Conservation (phyloP, 2,797 vertebrate species). For the Lepus oiostolus region DNA sequence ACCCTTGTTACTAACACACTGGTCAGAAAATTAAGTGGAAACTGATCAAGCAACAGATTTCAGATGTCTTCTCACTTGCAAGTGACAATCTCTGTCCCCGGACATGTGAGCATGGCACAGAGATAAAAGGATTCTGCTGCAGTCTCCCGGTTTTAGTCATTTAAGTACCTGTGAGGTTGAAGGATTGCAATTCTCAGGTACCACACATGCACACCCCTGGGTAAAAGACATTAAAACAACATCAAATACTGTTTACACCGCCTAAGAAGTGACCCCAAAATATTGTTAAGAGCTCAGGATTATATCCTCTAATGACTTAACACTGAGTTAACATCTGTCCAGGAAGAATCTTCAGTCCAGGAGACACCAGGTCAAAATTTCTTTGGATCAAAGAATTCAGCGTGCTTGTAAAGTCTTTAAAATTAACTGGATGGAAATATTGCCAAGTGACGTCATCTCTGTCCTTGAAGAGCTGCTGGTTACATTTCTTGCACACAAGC, state of each 20-base stretch:
- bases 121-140: not conserved
- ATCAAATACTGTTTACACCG: not conserved
- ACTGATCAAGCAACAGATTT: not conserved
- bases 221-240: not conserved
- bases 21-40: not conserved
- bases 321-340: not conserved
- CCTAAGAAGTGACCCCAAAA: conserved; percentile 1
- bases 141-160: not conserved
- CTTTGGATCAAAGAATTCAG: conserved; percentile 50
- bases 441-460: not conserved
- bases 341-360: not conserved
- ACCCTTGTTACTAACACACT: not conserved
- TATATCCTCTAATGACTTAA: conserved; percentile 27
- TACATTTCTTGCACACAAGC: conserved; percentile 67
- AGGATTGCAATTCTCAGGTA: not conserved
- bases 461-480: conserved; percentile 61
- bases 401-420: conserved; percentile 36
- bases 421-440: conserved; percentile 64
- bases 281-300: not conserved
- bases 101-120: not conserved
- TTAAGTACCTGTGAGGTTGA: not conserved
- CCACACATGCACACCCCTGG: not conserved
- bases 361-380: conserved; percentile 39
- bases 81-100: not conserved
- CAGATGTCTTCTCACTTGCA: not conserved